Base-by-base conservation (phyloP, 2,797 vertebrate species). In the Zenarchopterus dispar region DNA sequence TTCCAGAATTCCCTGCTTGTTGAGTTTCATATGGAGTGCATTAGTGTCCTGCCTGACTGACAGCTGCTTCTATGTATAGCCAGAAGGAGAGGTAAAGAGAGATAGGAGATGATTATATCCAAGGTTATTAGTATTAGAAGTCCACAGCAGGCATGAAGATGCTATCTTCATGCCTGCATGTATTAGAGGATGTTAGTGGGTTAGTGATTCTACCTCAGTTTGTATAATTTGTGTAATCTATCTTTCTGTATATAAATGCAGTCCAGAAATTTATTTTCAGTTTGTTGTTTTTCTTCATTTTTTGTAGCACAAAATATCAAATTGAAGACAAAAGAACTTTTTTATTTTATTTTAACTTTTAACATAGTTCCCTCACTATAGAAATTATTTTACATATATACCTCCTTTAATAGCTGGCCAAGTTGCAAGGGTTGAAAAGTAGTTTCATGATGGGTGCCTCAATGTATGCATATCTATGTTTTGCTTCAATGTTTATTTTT, bases 91-190 rank as follows among this genome's bases (percentile, higher is more conserved):
- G 56, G 76, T 60, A 81, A 80, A 76, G 77, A 68, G 79, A 88
- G 85, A 87, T 78, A 72, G 82, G 71, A 90, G 88, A 91, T 89
- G 87, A 91, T 92, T 91, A 91, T 89, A 92, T 90, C 84, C 86
- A 83, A 92, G 87, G 90, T 92, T 89, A 89, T 91, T 87, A 85
- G 82, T 86, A 83, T 63, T 76, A 75, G 78, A 81, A 87, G 76
- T 79, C 82, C 79, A 75, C 81, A 87, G 85, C 70, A 88, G 81
- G 86, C 75, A 65, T 63, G 67, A 70, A 88, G 80, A 92, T 86
- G 79, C 75, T 89, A 84, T 92, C 80, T 77, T 46, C 52, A 79
- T 62, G 59, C 84, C 85, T 70, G 33, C 19, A 19, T 66, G 84
- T 81, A 91, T 90, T 89, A 89, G 71, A 68, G 59, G 79, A 87